phyloP scores from a whole-genome alignment of 1,140 invertebrate genomes.

The Kradibia gibbosae region DNA sequence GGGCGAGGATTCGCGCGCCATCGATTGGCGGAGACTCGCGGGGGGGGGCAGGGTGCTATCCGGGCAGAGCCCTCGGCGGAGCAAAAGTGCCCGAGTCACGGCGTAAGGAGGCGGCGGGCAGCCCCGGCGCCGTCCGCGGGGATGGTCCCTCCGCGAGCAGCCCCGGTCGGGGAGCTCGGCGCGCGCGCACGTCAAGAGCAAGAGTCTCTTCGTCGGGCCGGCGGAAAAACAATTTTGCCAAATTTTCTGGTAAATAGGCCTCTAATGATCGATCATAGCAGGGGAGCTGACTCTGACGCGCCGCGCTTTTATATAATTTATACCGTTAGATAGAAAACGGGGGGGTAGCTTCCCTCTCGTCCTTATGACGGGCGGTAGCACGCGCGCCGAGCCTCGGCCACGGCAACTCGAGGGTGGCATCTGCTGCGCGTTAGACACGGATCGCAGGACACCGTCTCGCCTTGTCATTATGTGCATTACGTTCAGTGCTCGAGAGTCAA shows the following conservation, averaged over 20 bases:
- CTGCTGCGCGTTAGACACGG: constrained; percentile 73
- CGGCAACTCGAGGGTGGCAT: constrained; percentile 67
- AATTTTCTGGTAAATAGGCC: constrained; percentile 70
- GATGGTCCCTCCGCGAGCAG: too few relatives aligned
- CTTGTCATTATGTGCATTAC: constrained; percentile 56
- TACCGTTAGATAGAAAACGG: constrained; percentile 67
- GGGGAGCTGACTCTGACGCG: constrained; percentile 69
- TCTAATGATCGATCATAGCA: constrained; percentile 73
- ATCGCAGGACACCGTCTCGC: constrained; percentile 57
- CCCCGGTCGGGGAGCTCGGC: constrained; percentile 32
- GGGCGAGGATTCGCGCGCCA: too few relatives aligned
- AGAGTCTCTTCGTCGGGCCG: constrained; percentile 42
- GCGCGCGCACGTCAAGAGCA: constrained; percentile 42
- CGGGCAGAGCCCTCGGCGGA: too few relatives aligned
- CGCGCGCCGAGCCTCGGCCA: background rate
- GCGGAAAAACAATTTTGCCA: constrained; percentile 65
- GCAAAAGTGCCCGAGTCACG: too few relatives aligned
- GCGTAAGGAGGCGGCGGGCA: too few relatives aligned
- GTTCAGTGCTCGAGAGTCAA: constrained; percentile 59
- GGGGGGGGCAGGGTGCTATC: constrained; percentile 7
- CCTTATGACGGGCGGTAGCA: constrained; percentile 17
- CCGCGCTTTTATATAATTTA: constrained; percentile 71
- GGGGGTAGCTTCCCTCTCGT: constrained; percentile 68
- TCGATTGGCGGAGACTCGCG: too few relatives aligned
- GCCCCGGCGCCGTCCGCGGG: too few relatives aligned